Evolutionary conservation across 2,113 vertebrate genomes (phyloP), one percentile per base, ranked within the genome.

Genomic region (Phocoena phocoena): DNA sequence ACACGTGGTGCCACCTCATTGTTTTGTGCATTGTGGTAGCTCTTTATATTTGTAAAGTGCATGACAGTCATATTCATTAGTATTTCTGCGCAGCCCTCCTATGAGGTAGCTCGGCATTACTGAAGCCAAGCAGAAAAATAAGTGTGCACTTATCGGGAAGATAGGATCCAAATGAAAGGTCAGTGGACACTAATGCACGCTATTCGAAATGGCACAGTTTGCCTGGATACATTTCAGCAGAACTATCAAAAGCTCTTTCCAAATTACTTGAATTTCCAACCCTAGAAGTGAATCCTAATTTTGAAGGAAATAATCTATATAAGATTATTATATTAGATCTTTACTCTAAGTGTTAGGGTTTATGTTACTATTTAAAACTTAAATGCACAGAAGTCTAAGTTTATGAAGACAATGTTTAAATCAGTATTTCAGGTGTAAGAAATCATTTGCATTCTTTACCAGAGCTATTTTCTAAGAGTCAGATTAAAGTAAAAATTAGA

Each of bases 91-190:
- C 79, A 81, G 62, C 83, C 58, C 3, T 90, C 84, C 60, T 83
- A 21, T 90, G 82, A 92, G 70, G 83, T 55, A 79, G 93, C 62
- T 97, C 84, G 90, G 97, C 96, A 97, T 58, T 97, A 77, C 81
- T 93, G 81, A 94, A 73, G 96, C 92, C 94, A 98, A 97, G 80
- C 55, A 85, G 93, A 92, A 96, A 97, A 90, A 65, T 96, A 93
- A 95, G 26, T 93, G 41, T 83, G 71, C 76, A 79, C 47, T 83
- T 93, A 96, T 79, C 7, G 28, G 41, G 63, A 97, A 90, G 85
- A 93, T 88, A 87, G 50, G 18, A 79, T 65, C 85, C 70, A 93
- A 93, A 90, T 95, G 87, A 97, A 97, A 96, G 92, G 62, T 62
- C 95, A 80, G 50, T 95, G 80, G 90, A 65, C 47, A 47, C 81